Evolutionary conservation across 2,113 vertebrate species (phyloP).

Genomic region (human): DNA sequence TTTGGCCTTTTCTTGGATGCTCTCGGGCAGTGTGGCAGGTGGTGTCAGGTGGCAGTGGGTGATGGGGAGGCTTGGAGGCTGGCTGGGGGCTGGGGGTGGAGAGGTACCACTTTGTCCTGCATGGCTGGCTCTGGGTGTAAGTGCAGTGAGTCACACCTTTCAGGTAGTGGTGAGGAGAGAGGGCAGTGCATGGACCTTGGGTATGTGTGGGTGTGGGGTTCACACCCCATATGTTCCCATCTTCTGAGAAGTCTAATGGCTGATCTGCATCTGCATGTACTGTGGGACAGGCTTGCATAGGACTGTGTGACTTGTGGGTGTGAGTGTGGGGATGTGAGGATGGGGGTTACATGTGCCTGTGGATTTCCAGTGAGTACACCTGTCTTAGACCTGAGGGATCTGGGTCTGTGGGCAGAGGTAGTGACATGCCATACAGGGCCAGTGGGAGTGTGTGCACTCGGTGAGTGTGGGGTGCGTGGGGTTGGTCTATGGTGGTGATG

Average conservation of each 20-base stretch:
- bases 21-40: background rate
- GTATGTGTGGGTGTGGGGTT: conserved; percentile 24
- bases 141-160: conserved; percentile 60
- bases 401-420: background rate
- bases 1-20: conserved; percentile 48
- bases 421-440: no score
- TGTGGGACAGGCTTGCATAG: background rate
- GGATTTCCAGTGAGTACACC: background rate
- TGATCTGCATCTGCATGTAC: background rate
- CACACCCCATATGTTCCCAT: conserved; percentile 17
- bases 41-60: conserved; percentile 7
- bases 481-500: background rate
- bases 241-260: background rate
- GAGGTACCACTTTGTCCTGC: background rate
- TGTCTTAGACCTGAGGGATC: background rate
- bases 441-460: accelerated
- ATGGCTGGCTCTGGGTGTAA: conserved; percentile 35
- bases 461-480: background rate
- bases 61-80: background rate
- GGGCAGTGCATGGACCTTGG: background rate
- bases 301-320: background rate
- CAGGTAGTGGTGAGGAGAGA: conserved; percentile 12
- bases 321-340: background rate
- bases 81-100: background rate
- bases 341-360: background rate